These are phyloP conservation scores for Adineta ricciae DNA, from an alignment of 2,888 invertebrate genomes.

Conservation along the genomic window DNA sequence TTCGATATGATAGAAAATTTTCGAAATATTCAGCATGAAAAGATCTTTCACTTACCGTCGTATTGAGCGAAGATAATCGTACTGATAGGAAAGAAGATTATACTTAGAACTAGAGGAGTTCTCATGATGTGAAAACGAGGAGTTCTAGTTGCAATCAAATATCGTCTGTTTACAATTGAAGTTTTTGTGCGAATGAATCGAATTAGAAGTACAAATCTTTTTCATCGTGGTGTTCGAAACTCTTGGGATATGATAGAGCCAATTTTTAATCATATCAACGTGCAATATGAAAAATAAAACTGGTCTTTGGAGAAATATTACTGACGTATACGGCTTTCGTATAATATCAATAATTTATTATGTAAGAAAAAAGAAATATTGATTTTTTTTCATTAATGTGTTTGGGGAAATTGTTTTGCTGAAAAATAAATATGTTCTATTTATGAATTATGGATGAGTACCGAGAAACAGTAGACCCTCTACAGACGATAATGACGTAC, in stretches of 20 bases:
- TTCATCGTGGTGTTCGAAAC: not conserved
- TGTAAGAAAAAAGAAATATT: no score
- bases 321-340: not conserved
- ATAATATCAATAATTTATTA: no score
- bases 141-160: not conserved
- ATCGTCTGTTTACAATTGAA: not conserved
- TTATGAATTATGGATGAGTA: not conserved
- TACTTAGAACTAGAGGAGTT: not conserved
- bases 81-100: not conserved
- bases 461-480: no score
- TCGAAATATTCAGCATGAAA: no score
- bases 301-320: not conserved
- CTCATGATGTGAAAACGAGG: not conserved
- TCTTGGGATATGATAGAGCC: not conserved
- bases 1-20: no score
- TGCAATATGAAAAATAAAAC: not conserved
- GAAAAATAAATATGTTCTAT: not conserved
- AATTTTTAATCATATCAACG: not conserved
- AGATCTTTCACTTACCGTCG: not conserved
- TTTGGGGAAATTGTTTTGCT: not conserved
- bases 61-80: not conserved
- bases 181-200: not conserved
- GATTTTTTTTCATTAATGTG: not conserved
- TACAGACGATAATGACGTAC: no score
- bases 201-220: not conserved